Base-by-base conservation (phyloP, 1,140 invertebrate genomes). In the Prorops nasuta region DNA sequence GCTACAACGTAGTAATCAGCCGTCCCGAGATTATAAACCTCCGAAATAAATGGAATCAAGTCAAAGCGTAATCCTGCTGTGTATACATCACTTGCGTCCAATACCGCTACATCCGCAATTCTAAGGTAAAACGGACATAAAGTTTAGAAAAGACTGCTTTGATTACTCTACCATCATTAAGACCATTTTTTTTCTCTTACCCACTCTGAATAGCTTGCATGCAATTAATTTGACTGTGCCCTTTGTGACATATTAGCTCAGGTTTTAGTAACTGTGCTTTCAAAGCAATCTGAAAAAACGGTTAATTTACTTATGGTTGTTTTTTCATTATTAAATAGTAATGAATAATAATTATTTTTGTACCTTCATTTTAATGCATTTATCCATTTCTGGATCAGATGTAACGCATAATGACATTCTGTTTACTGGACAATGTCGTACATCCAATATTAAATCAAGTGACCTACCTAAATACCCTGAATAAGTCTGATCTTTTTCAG, bases 341-440 rank as follows among this genome's bases (percentile, higher is more conserved):
- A 35, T 14, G n/a, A 14, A 15, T 35, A 15, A 35, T n/a, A 9
- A 21, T 48, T 44, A 42, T 28, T 36, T 43, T 53, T 79, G 71
- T 77, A 95, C 92, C 80, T 85, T 91, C 95, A 98, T 98, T 74
- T 90, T 90, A 22, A 90, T 75, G 72, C 96, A 98, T 78, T 98
- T 98, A 19, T 88, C 85, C 74, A 91, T 83, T 77, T 98, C 96
- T 0, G 85, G 81, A 38, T 92, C 85, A 1, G 94, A 97, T 1
- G 93, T 94, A 6, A 98, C 89, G 72, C 96, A 98, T 4, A 96
- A 64, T 1, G 83, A 87, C 77, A 94, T 91, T 16, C 81, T 75
- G 21, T 84, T 81, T 4, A 95, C 86, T 0, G 91, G 88, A 74
- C 93, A 96, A 39, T 86, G 81, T 40, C 89, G 79, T 3, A 94